Percentiles rank a stretch among this genome's conserved stretches.
Conservation (phyloP, 2,888 invertebrate species). For the Nephrotoma appendiculata region DNA sequence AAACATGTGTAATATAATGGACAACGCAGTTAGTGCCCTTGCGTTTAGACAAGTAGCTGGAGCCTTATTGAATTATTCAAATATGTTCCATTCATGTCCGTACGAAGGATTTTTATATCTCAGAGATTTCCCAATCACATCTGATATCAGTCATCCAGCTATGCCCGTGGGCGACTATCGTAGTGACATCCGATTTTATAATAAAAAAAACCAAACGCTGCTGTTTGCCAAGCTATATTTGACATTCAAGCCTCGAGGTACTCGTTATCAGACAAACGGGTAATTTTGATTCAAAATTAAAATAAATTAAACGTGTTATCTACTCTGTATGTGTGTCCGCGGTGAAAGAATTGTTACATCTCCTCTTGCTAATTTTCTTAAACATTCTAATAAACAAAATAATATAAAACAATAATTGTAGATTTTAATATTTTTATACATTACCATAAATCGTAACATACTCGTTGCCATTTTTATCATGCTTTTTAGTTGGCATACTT, state of each 20-base stretch:
- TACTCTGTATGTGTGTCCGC: slow-evolving; percentile 63
- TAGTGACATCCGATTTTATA: not conserved
- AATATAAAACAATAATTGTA: not conserved
- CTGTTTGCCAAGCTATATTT: not conserved
- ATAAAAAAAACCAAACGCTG: not conserved
- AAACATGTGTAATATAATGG: not conserved
- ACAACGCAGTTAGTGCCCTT: not conserved
- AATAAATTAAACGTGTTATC: slow-evolving; percentile 50
- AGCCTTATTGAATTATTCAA: not conserved
- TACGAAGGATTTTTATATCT: not conserved
- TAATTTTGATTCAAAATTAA: no score
- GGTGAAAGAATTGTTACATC: slow-evolving; percentile 66
- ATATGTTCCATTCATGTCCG: not conserved
- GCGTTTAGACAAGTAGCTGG: not conserved
- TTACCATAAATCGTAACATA: slow-evolving; percentile 54
- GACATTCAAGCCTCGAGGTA: not conserved
- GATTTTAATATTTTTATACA: not conserved
- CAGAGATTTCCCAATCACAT: not conserved
- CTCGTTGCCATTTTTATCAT: slow-evolving; percentile 54
- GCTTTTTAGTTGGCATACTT: slow-evolving; percentile 52
- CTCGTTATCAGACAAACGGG: not conserved
- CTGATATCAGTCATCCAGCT: not conserved
- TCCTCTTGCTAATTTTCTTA: slow-evolving; percentile 56
- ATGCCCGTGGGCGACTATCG: not conserved
- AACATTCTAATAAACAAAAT: slow-evolving; percentile 38